A percentile compares a stretch with the other conserved stretches of the same genome.
Conservation (phyloP, 2,113 vertebrate species). For the Ceyx cyanopectus region DNA sequence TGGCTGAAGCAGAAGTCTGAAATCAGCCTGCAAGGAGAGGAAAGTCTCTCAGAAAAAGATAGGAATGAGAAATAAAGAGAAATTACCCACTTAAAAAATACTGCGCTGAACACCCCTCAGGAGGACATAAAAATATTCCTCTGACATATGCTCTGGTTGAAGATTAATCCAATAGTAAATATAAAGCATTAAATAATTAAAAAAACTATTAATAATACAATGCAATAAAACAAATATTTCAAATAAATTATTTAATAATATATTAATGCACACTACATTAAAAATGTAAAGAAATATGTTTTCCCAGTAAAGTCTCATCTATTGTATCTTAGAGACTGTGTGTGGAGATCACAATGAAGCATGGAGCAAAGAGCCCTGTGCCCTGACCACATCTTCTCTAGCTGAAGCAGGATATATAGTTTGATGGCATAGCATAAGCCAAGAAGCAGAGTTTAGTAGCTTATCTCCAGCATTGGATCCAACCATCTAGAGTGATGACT, state of each 20-base stretch:
- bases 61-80: not conserved
- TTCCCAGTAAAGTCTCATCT: not conserved
- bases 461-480: not conserved
- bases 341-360: accelerated
- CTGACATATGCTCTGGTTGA: no score
- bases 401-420: not conserved
- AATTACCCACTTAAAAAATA: not conserved
- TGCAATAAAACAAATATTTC: no score
- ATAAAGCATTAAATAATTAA: no score
- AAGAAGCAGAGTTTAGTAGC: not conserved
- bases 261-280: not conserved
- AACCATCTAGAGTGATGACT: not conserved
- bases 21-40: not conserved
- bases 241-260: no score
- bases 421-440: not conserved
- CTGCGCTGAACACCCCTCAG: not conserved
- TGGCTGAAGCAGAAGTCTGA: not conserved
- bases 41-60: not conserved
- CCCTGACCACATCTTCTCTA: not conserved
- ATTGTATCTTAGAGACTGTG: not conserved
- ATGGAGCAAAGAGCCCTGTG: not conserved
- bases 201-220: no score
- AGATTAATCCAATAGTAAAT: no score
- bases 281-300: not conserved
- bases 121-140: not conserved